Base-by-base conservation (phyloP, 2,797 vertebrate species). In the Tachyglossus aculeatus region DNA sequence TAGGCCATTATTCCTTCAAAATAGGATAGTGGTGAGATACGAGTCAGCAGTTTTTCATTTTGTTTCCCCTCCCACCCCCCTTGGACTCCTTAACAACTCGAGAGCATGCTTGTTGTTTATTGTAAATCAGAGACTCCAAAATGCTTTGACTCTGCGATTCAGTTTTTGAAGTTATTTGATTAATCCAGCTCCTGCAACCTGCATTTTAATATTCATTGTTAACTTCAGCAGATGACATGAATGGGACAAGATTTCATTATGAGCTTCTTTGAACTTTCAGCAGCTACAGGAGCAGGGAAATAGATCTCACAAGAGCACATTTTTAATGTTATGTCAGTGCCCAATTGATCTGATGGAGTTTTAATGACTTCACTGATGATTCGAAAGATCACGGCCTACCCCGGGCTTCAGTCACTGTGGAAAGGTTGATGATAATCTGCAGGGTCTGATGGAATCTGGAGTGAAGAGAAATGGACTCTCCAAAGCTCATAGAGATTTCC, bases 191-290 rank as follows among this genome's bases (percentile, higher is more conserved):
- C 71, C 55, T 69, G 60, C 75, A 76, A 74, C 75, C 71, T 64
- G 37, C 22, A 80, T 82, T 87, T 88, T 85, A 58, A 84, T 74
- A 62, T 77, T 87, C 67, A 59, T 82, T 74, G 66, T 78, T 68
- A 77, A 85, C 82, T 88, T 88, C 82, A 87, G 81, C 74, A 72
- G 63, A 80, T 80, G 82, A 74, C 68, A 83, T 21, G 15, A 61
- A 68, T 5, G 11, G 76, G 67, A 73, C 58, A 71, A 77, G 80
- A 87, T 86, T 87, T 89, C 82, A 84, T 76, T 70, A 74, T 59
- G 52, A 82, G 74, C 54, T 81, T 77, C 51, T 78, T 81, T 88
- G 86, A 87, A 82, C 80, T 86, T 54, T 44, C 32, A 81, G 73
- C 74, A 40, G 76, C 77, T 83, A 85, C 63, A 63, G 60, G 5